Conservation (phyloP, 2,888 invertebrate species). For the Pomacea canaliculata region DNA sequence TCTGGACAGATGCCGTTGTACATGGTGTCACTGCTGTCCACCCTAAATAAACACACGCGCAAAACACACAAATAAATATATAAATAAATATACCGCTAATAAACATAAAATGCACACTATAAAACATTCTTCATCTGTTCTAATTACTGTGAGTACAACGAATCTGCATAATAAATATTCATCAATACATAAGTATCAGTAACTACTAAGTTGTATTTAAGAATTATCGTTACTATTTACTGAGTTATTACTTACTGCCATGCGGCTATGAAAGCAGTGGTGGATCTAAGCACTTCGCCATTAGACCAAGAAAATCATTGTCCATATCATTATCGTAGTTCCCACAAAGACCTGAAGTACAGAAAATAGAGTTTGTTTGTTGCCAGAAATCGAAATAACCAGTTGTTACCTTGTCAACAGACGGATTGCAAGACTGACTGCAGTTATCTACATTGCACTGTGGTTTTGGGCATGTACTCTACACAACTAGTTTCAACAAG, state of each 20-base stretch:
- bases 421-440: no score
- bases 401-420: no score
- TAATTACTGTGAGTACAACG: neutral
- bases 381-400: neutral
- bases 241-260: constrained; percentile 28
- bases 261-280: constrained; percentile 22
- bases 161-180: neutral
- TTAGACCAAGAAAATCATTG: constrained; percentile 38
- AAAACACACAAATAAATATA: neutral
- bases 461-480: no score
- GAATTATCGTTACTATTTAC: neutral
- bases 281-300: constrained; percentile 29
- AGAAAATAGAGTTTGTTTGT: neutral
- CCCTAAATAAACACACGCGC: constrained; percentile 15
- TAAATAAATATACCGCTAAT: neutral
- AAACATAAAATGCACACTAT: neutral
- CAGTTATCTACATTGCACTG: no score
- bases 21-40: constrained; percentile 28
- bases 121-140: neutral
- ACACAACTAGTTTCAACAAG: no score
- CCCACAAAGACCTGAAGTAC: constrained; percentile 43
- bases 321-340: constrained; percentile 38
- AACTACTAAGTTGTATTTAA: no score
- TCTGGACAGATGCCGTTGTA: constrained; percentile 44
- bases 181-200: neutral